Conservation (phyloP, 1,140 invertebrate species). For the Sarcophaga bullata region DNA sequence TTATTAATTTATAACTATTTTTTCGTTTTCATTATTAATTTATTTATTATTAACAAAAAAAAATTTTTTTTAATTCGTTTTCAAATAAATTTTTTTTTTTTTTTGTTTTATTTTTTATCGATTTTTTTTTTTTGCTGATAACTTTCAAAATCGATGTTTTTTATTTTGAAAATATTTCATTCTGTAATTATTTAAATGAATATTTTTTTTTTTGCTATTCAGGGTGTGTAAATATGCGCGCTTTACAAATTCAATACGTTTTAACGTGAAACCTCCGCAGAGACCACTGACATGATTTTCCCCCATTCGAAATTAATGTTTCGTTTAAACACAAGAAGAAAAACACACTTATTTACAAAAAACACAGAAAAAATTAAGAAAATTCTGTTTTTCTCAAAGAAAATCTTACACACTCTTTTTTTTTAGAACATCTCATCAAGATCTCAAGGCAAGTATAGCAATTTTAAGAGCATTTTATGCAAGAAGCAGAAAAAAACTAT, state of each 20-base stretch:
- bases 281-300: constrained; percentile 60
- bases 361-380: not conserved
- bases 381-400: not conserved
- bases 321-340: constrained; percentile 32
- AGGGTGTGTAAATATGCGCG: constrained; percentile 48
- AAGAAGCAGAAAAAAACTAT: not conserved
- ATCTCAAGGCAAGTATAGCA: not conserved
- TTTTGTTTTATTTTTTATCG: constrained; percentile 40
- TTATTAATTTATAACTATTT: not conserved
- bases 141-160: too few species aligned
- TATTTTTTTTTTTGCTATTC: not conserved
- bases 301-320: constrained; percentile 39
- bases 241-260: constrained; percentile 59
- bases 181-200: too few species aligned
- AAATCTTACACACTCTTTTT: not conserved
- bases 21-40: not conserved
- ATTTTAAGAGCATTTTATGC: not conserved
- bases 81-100: constrained; percentile 33
- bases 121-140: not conserved
- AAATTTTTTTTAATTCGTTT: constrained; percentile 13
- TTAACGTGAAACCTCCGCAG: constrained; percentile 66
- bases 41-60: constrained; percentile 26
- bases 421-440: not conserved
- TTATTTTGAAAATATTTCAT: too few species aligned
- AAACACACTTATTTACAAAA: constrained; percentile 20